These are phyloP conservation scores for Pristionchus pacificus DNA, from an alignment of 1,140 invertebrate species.

Conservation along the genomic window DNA sequence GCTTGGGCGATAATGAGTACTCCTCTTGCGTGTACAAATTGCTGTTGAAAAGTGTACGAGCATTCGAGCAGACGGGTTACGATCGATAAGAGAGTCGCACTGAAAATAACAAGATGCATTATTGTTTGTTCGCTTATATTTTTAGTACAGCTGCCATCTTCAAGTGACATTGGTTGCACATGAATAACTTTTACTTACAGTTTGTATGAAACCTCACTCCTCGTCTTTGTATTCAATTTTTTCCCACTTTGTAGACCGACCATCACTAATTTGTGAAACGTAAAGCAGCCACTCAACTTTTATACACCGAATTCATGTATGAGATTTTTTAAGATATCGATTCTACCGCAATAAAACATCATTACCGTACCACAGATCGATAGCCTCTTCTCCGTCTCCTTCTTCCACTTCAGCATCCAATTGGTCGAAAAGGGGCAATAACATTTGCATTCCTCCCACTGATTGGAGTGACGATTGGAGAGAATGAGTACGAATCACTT, in stretches of 20 bases:
- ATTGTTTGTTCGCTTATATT: too few species aligned
- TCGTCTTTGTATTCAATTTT: too few species aligned
- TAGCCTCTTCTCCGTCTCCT: too few species aligned
- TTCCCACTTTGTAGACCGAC: too few species aligned
- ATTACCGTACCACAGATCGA: too few species aligned
- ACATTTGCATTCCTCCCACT: slow-evolving; percentile 94
- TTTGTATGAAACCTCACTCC: too few species aligned
- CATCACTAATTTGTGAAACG: too few species aligned
- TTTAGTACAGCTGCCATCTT: too few species aligned
- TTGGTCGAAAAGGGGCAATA: slow-evolving; percentile 96
- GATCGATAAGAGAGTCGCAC: slow-evolving; percentile 90
- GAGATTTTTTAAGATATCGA: slow-evolving; percentile 36
- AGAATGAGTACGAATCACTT: slow-evolving; percentile 95
- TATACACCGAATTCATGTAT: too few species aligned
- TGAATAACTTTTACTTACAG: too few species aligned
- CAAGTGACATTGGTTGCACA: too few species aligned
- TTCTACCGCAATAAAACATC: slow-evolving; percentile 61
- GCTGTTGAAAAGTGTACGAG: slow-evolving; percentile 92
- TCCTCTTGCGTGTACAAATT: slow-evolving; percentile 94
- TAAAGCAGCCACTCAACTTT: too few species aligned
- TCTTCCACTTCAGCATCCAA: slow-evolving; percentile 74
- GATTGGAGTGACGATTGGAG: slow-evolving; percentile 98
- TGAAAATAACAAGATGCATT: slow-evolving; percentile 67
- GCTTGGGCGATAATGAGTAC: slow-evolving; percentile 96
- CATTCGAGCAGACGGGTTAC: slow-evolving; percentile 93